phyloP scores from a whole-genome alignment of 2,113 vertebrate genomes.

The Hiodon alosoides region DNA sequence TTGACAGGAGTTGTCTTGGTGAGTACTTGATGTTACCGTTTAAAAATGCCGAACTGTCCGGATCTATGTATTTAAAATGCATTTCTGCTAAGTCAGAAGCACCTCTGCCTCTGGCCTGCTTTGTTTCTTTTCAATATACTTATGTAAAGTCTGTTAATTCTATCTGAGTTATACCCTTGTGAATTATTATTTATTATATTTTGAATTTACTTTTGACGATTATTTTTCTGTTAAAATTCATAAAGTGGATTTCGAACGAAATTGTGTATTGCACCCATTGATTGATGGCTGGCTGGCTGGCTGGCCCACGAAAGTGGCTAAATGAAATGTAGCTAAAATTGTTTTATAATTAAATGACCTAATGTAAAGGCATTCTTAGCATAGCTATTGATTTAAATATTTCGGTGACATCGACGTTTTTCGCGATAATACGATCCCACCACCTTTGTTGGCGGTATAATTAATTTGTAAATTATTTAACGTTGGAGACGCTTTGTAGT shows the following conservation, averaged over 20 bases:
- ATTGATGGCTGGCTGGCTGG: neutral
- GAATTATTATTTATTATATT: no score
- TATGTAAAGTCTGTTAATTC: neutral
- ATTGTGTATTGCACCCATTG: neutral
- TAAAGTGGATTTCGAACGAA: no score
- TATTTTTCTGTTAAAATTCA: no score
- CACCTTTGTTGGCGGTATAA: neutral
- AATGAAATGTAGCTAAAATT: neutral
- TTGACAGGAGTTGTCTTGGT: slow-evolving; percentile 56
- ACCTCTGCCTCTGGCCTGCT: slow-evolving; percentile 42
- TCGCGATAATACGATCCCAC: neutral
- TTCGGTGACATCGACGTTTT: neutral
- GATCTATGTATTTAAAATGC: neutral
- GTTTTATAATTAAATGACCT: neutral
- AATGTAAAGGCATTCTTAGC: neutral
- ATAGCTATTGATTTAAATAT: no score
- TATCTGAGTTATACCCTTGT: neutral
- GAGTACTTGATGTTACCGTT: slow-evolving; percentile 18
- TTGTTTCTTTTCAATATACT: slow-evolving; percentile 23
- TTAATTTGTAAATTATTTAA: neutral
- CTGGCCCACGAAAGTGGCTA: neutral
- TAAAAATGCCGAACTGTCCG: neutral
- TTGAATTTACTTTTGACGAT: neutral
- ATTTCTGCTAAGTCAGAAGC: slow-evolving; percentile 56
- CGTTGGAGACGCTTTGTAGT: no score